phyloP scores from a whole-genome alignment of 2,888 invertebrate genomes.

The Myathropa florea region DNA sequence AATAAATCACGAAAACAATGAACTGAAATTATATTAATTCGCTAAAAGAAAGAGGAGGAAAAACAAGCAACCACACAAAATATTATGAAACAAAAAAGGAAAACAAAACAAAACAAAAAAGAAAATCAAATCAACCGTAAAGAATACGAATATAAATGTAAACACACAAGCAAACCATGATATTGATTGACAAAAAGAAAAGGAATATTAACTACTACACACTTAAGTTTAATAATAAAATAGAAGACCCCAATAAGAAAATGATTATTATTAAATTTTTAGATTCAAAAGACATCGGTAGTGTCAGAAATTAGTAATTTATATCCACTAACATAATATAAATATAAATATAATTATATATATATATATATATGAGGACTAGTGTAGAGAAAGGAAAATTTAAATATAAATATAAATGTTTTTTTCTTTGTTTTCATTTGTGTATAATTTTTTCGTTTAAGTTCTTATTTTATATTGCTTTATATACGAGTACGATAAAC shows the following conservation, averaged over 20 bases:
- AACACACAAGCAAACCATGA: constrained; percentile 56
- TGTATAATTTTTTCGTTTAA: constrained; percentile 57
- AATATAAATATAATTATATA: constrained; percentile 66
- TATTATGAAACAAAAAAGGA: constrained; percentile 62
- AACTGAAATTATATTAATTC: constrained; percentile 71
- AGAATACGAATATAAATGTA: constrained; percentile 60
- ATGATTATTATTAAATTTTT: constrained; percentile 63
- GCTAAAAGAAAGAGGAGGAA: constrained; percentile 61
- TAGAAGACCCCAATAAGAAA: constrained; percentile 38
- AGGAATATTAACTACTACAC: constrained; percentile 70
- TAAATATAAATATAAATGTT: constrained; percentile 58
- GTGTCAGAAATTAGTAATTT: constrained; percentile 71
- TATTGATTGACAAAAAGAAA: constrained; percentile 39
- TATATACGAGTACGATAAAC: not conserved
- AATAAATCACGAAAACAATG: constrained; percentile 68
- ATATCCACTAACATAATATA: constrained; percentile 65
- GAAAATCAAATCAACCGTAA: constrained; percentile 50
- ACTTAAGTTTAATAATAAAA: constrained; percentile 72
- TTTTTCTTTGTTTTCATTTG: constrained; percentile 54
- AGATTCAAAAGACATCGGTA: constrained; percentile 72
- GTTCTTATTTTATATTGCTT: constrained; percentile 22
- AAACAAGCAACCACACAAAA: constrained; percentile 27
- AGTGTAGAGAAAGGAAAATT: constrained; percentile 52
- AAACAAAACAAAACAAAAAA: constrained; percentile 33
- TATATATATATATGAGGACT: constrained; percentile 55